Percentiles rank a stretch among this genome's conserved stretches.
Evolutionary conservation across 64 coral and sea anemone genomes (phyloP).

Genomic region (Orbicella faveolata): DNA sequence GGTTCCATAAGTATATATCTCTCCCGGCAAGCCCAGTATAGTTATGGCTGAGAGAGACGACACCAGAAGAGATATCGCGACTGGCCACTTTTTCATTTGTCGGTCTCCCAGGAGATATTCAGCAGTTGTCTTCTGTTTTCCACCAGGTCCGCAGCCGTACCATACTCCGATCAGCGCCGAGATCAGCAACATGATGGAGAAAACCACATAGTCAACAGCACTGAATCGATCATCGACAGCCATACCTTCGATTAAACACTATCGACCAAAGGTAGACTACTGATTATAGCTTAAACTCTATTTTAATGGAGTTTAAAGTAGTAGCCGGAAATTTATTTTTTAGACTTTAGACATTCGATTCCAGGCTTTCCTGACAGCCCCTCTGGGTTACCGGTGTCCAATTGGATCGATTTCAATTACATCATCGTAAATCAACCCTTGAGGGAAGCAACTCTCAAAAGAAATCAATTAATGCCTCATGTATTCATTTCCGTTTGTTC

Average conservation of each 20-base stretch:
- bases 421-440: too few relatives aligned
- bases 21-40: constrained; percentile 65
- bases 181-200: constrained; percentile 75
- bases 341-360: too few relatives aligned
- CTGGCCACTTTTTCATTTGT: constrained; percentile 60
- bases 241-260: background rate
- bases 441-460: too few relatives aligned
- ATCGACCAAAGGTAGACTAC: too few relatives aligned
- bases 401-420: too few relatives aligned
- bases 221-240: constrained; percentile 40
- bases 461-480: too few relatives aligned
- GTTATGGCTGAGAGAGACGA: constrained; percentile 85
- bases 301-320: too few relatives aligned
- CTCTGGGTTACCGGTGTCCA: too few relatives aligned
- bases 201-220: constrained; percentile 73
- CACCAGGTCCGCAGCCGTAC: constrained; percentile 78
- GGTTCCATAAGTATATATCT: constrained; percentile 86
- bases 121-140: constrained; percentile 71
- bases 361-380: too few relatives aligned
- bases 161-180: constrained; percentile 83
- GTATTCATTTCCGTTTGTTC: too few relatives aligned
- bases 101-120: constrained; percentile 83
- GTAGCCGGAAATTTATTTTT: too few relatives aligned
- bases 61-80: constrained; percentile 77
- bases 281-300: too few relatives aligned